These are phyloP conservation scores for Lamproptera curius DNA, from an alignment of 2,888 invertebrate species.

Conservation along the genomic window DNA sequence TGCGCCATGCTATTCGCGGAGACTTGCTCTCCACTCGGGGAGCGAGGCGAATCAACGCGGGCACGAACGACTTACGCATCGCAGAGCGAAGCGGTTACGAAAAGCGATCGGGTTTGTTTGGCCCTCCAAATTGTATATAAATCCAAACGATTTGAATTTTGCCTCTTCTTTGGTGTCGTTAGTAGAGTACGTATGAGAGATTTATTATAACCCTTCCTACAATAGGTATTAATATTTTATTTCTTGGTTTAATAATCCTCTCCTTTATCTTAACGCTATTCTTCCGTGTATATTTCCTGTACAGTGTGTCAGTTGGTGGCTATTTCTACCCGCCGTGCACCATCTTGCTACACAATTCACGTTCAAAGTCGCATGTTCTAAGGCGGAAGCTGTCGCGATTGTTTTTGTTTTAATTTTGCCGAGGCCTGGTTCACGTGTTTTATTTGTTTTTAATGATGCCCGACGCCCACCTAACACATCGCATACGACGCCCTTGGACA, in stretches of 20 bases:
- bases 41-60: too few relatives aligned
- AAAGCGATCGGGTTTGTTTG: slow-evolving; percentile 18
- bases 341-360: slow-evolving; percentile 50
- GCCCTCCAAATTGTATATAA: slow-evolving; percentile 28
- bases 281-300: slow-evolving; percentile 62
- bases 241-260: too few relatives aligned
- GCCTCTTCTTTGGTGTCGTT: too few relatives aligned
- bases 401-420: slow-evolving; percentile 35
- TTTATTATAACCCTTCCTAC: too few relatives aligned
- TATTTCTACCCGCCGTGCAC: slow-evolving; percentile 68
- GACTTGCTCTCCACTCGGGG: slow-evolving; percentile 7
- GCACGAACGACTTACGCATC: too few relatives aligned
- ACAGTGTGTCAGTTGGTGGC: slow-evolving; percentile 55
- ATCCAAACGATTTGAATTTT: too few relatives aligned
- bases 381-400: slow-evolving; percentile 34
- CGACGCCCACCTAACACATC: slow-evolving; percentile 19
- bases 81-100: slow-evolving; percentile 14
- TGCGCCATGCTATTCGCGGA: slow-evolving; percentile 16
- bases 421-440: slow-evolving; percentile 23
- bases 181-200: too few relatives aligned
- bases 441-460: slow-evolving; percentile 8
- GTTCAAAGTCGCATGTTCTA: slow-evolving; percentile 67
- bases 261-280: slow-evolving; percentile 31
- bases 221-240: too few relatives aligned
- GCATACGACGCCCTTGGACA: slow-evolving; percentile 28